Conservation (phyloP, 2,888 invertebrate genomes). For the Linyphia triangularis region DNA sequence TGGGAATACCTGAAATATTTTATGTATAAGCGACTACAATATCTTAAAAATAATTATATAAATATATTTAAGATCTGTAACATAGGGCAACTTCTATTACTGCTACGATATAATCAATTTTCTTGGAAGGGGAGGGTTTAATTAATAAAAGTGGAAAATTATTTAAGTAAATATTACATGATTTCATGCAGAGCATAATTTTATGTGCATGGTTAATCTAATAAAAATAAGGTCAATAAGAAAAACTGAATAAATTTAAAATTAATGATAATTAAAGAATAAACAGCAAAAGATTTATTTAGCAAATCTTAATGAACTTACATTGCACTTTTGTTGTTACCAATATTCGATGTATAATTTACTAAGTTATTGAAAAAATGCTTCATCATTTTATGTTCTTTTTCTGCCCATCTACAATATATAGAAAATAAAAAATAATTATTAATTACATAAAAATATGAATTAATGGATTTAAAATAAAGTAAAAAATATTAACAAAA, state of each 20-base stretch:
- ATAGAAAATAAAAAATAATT: background rate
- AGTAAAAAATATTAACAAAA: constrained; percentile 27
- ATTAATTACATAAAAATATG: background rate
- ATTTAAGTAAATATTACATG: too few species aligned
- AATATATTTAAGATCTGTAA: background rate
- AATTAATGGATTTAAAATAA: background rate
- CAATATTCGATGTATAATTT: constrained; percentile 83
- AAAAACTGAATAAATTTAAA: background rate
- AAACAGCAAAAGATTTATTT: background rate
- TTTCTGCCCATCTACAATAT: constrained; percentile 88
- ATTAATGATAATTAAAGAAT: background rate
- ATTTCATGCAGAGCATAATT: too few species aligned
- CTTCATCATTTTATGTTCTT: constrained; percentile 94
- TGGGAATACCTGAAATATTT: constrained; percentile 76
- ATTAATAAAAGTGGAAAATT: too few species aligned
- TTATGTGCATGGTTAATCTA: too few species aligned
- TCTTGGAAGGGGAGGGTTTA: too few species aligned
- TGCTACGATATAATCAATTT: background rate
- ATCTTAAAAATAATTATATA: background rate
- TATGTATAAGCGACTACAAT: background rate
- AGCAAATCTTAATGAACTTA: constrained; percentile 35
- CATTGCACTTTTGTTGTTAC: constrained; percentile 39
- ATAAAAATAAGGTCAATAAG: background rate
- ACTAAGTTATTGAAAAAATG: constrained; percentile 93
- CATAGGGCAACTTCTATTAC: background rate